Base-by-base conservation (phyloP, 2,113 vertebrate species). In the Oceanites oceanicus region DNA sequence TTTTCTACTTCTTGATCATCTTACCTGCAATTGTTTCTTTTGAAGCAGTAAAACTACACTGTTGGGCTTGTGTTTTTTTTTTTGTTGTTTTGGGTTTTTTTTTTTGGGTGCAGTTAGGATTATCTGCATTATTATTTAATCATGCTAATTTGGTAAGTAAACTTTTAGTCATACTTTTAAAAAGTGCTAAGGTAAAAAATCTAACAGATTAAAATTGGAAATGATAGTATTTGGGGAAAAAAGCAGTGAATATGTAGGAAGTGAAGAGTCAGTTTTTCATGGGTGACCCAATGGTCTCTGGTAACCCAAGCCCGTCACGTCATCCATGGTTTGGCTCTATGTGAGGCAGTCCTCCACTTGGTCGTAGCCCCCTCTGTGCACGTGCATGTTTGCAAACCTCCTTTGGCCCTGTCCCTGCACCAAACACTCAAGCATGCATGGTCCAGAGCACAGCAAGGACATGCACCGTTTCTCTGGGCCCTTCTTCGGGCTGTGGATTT, bases 301-400 rank as follows among this genome's bases (percentile, higher is more conserved):
- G 12, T 58, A 55, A 50, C 9, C 26, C 0, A 1, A 72, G 19
- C 3, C 30, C 12, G 3, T 27, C 12, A 32, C 1, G 2, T 38
- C 79, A 22, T 65, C 42, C 3, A 1, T 27, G 9, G 27, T 62
- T 88, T 74, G 32, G 4, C 25, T 76, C 11, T 62, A 7, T 23
- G 29, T 40, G 29, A 81, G 36, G 17, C 45, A 61, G 21, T 27
- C 26, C 6, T 68, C 22, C 47, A 34, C 20, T 29, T 50, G 56
- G 23, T 71, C 16, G 9, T 20, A 80, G 23, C 3, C 18, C 44
- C 3, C 7, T 56, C 20, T 74, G 6, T 58, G 15, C 18, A n/a
- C 1, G 0, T 38, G 26, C 2, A 1, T 25, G 13, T 52, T 85
- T 53, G 42, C 36, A 73, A 19, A 45, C 20, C 26, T 63, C 14